Evolutionary conservation across 2,113 vertebrate species (phyloP).

Genomic region (Mormyrus lacerda): DNA sequence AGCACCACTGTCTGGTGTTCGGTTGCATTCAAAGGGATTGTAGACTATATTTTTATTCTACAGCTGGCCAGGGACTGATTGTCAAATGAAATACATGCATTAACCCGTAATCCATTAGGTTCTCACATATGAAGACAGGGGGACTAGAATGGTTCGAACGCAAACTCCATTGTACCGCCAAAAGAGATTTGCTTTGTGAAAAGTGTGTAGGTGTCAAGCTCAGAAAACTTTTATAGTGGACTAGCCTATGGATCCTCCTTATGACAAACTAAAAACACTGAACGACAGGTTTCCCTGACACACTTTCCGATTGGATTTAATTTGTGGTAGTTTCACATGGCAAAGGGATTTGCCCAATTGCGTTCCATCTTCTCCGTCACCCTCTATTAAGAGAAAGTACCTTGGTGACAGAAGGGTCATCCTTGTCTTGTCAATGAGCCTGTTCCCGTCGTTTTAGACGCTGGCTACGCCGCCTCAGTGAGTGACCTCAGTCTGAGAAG

Average conservation of each 20-base stretch:
- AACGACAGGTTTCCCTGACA: neutral
- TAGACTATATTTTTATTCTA: neutral
- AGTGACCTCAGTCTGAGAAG: neutral
- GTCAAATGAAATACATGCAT: neutral
- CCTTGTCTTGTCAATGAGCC: neutral
- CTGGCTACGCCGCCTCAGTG: neutral
- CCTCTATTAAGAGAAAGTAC: neutral
- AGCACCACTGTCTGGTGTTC: neutral
- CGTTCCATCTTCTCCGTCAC: neutral
- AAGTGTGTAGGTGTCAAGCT: neutral
- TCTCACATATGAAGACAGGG: neutral
- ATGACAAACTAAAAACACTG: neutral
- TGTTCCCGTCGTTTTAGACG: neutral
- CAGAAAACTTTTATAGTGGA: neutral
- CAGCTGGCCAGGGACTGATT: neutral
- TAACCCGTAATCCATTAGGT: neutral
- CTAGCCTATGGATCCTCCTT: neutral
- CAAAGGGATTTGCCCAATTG: neutral
- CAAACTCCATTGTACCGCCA: neutral
- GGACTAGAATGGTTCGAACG: neutral
- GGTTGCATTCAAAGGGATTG: neutral
- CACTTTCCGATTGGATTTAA: neutral
- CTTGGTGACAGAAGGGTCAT: neutral
- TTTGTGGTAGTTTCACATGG: neutral
- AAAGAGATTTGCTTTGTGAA: neutral